phyloP scores from a whole-genome alignment of 2,797 vertebrate genomes.

The Lepus oiostolus region DNA sequence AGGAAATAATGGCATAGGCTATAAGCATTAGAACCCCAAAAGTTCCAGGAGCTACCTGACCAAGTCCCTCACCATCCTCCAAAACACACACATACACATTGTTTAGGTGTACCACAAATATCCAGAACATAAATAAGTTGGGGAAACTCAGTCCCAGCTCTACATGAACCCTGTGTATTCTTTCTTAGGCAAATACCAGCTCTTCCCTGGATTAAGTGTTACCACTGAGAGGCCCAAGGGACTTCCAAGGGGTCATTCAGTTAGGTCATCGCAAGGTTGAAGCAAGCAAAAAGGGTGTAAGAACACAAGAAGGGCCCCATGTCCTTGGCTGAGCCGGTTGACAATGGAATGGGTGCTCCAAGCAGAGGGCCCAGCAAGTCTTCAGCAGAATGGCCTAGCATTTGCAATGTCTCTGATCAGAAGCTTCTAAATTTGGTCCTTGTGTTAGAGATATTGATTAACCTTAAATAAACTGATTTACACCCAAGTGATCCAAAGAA shows the following conservation, averaged over 20 bases:
- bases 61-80: neutral
- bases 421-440: neutral
- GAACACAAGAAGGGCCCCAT: neutral
- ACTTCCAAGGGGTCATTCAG: neutral
- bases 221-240: neutral
- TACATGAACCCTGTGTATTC: neutral
- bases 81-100: neutral
- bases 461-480: neutral
- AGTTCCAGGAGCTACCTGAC: neutral
- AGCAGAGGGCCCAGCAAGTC: neutral
- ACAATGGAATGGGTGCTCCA: neutral
- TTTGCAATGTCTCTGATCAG: neutral
- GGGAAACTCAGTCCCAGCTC: neutral
- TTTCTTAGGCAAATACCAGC: neutral
- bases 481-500: constrained; percentile 37
- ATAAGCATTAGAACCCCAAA: neutral
- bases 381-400: neutral
- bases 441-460: constrained; percentile 20
- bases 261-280: neutral
- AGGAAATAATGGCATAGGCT: neutral
- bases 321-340: neutral
- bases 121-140: neutral
- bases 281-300: neutral
- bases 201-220: neutral
- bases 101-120: neutral